Percentiles rank a stretch among this genome's conserved stretches.
Conservation (phyloP, 2,797 vertebrate genomes). For the Nannoperca obscura region DNA sequence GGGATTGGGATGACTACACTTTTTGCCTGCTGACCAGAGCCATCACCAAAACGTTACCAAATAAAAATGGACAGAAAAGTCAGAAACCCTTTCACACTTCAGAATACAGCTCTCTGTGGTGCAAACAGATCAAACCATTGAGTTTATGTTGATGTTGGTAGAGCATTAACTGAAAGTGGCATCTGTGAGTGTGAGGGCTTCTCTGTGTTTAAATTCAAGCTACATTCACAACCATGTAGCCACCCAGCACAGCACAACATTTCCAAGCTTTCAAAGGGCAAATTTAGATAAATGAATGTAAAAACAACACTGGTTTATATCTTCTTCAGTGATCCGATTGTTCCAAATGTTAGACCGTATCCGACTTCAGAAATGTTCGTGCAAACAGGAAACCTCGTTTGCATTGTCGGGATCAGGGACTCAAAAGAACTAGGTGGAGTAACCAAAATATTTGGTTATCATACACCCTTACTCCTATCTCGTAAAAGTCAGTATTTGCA, state of each 20-base stretch:
- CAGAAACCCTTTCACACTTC: constrained; percentile 30
- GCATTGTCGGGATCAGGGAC: neutral
- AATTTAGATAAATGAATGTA: neutral
- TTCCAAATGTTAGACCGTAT: constrained; percentile 1
- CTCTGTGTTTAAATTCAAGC: constrained; percentile 15
- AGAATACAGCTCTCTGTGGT: constrained; percentile 17
- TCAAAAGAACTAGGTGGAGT: neutral
- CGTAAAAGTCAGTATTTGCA: neutral
- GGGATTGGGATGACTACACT: constrained; percentile 46
- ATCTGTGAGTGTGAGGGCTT: neutral
- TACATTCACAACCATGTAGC: neutral
- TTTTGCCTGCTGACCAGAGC: constrained; percentile 61
- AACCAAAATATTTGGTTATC: neutral
- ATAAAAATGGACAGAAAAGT: constrained; percentile 46
- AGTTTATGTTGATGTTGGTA: constrained; percentile 22
- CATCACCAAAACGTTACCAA: constrained; percentile 64
- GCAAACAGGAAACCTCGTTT: neutral
- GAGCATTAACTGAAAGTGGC: constrained; percentile 27
- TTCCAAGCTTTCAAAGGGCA: constrained; percentile 15
- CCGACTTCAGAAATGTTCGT: neutral
- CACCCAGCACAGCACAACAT: neutral
- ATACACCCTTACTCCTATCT: neutral
- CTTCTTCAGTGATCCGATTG: neutral
- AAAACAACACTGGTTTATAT: neutral
- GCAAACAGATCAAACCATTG: constrained; percentile 21